Base-by-base conservation (phyloP, 2,797 vertebrate species). In the Buceros bicornis region DNA sequence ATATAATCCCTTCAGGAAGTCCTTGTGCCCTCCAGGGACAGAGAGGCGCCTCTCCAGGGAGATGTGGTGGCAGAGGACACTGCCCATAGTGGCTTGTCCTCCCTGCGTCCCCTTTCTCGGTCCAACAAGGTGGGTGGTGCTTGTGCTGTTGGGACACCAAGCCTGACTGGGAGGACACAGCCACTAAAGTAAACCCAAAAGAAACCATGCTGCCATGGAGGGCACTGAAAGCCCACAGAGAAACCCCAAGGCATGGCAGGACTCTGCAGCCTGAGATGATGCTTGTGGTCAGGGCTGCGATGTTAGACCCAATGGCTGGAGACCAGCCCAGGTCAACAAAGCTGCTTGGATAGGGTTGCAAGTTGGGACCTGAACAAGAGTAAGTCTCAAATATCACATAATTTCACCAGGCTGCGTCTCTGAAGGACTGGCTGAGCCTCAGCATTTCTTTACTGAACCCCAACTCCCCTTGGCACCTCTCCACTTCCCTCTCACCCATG, bases 371-470 rank as follows among this genome's bases (percentile, higher is more conserved):
- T 69, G 82, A 93, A 66, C 8, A 67, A 93, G 37, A 78, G 89
- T 45, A 40, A 14, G 53, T 73, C 65, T 84, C 77, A 73, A 60
- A 85, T 77, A 87, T 13, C 93, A 53, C 65, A 7, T 37, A 33
- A 45, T 94, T 96, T 91, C 84, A 51, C 24, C 1, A 0, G 6
- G 25, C 4, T 85, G 16, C 35, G 82, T 22, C 83, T 80, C 53
- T 54, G 78, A 82, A 13, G 17, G 33, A 73, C 73, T 96, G 96
- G 65, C 85, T 70, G 48, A 94, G 82, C 51, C 73, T 79, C 91
- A 57, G 43, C 21, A 25, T 56, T 88, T 58, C 70, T 92, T 69
- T 40, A 24, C 76, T 43, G 84, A 90, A 18, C 77, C 90, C 54
- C 40, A 80, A 47, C 53, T 57, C 67, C 67, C 24, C 45, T 74